A percentile compares a stretch with the other conserved stretches of the same genome.
Evolutionary conservation across 2,888 invertebrate genomes (phyloP).

Genomic region (Acronicta aceris): DNA sequence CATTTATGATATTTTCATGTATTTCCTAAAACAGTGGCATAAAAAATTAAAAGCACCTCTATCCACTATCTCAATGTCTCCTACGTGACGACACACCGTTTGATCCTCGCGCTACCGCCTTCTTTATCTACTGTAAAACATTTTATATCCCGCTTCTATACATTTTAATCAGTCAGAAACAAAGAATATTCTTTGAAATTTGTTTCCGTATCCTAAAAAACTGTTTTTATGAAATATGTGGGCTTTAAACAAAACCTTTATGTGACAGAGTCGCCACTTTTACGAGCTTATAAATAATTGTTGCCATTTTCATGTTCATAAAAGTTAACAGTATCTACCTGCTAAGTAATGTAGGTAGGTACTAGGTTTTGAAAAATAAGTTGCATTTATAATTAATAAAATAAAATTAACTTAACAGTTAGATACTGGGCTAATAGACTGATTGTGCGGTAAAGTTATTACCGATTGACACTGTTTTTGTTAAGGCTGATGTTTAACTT

Average conservation of each 20-base stretch:
- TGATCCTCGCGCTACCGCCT: conserved; percentile 79
- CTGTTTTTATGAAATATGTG: conserved; percentile 74
- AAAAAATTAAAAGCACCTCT: conserved; percentile 82
- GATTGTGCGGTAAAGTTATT: no score
- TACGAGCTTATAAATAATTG: conserved; percentile 54
- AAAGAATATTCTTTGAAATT: conserved; percentile 81
- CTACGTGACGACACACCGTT: conserved; percentile 81
- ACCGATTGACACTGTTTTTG: no score
- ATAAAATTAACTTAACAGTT: no score
- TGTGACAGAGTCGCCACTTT: conserved; percentile 51
- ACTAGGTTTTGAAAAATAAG: no score
- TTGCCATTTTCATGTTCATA: conserved; percentile 40
- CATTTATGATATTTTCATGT: conserved; percentile 72
- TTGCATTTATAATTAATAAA: no score
- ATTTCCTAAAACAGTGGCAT: conserved; percentile 79
- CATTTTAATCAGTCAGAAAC: conserved; percentile 85
- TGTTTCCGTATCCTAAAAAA: conserved; percentile 80
- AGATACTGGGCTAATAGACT: no score
- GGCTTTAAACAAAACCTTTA: conserved; percentile 60
- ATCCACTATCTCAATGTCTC: conserved; percentile 82
- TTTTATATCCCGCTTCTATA: conserved; percentile 82
- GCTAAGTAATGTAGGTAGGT: no score
- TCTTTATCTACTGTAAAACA: conserved; percentile 79
- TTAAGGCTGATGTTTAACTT: no score
- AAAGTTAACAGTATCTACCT: conserved; percentile 7